Percentiles rank a stretch among this genome's conserved stretches.
These are phyloP conservation scores for Peromyscus aztecus DNA, from an alignment of 2,797 vertebrate genomes.

Conservation along the genomic window DNA sequence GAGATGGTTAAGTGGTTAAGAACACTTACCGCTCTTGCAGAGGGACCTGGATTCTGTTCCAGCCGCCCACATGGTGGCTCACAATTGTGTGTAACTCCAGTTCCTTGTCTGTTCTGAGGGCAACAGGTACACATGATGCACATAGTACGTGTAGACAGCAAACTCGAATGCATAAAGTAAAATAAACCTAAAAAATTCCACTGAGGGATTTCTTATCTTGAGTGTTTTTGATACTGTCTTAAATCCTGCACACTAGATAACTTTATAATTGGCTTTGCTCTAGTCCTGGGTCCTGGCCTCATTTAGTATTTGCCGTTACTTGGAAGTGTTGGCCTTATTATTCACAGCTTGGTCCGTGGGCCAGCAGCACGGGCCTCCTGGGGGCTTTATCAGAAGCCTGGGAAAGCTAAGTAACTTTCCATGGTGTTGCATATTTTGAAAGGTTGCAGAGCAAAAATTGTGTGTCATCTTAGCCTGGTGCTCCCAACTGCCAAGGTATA, in stretches of 20 bases:
- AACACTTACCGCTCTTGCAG: not conserved
- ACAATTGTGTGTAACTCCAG: not conserved
- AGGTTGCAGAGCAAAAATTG: not conserved
- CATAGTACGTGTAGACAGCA: not conserved
- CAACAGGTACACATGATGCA: not conserved
- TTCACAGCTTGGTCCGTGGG: not conserved
- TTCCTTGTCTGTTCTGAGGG: not conserved
- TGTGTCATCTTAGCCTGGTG: not conserved
- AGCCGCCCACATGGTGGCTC: not conserved
- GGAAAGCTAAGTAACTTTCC: slow-evolving; percentile 30
- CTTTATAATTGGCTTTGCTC: not conserved
- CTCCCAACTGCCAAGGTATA: not conserved
- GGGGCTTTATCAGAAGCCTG: slow-evolving; percentile 18
- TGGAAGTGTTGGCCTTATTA: not conserved
- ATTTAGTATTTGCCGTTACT: not conserved
- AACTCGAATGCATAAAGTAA: not conserved
- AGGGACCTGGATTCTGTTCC: not conserved
- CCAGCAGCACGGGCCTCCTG: not conserved
- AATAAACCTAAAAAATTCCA: not conserved
- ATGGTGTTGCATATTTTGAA: not conserved
- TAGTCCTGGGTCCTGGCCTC: not conserved
- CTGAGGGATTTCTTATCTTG: slow-evolving; percentile 24
- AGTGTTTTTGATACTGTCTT: not conserved
- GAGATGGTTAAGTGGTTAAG: not conserved
- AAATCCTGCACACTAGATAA: not conserved